Conservation (phyloP, 2,888 invertebrate species). For the Nasonovia ribisnigri region DNA sequence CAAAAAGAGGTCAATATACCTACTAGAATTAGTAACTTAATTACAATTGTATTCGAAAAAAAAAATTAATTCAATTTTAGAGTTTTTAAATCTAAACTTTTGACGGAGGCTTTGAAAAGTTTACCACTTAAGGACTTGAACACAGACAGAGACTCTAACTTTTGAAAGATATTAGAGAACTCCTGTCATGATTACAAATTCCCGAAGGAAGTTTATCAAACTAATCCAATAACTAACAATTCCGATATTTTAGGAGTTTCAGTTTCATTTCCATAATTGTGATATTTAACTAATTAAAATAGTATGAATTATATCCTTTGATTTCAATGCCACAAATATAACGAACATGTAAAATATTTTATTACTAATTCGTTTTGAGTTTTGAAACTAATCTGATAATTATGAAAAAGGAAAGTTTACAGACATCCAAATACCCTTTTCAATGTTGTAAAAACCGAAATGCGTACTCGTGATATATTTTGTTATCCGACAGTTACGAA, state of each 20-base stretch:
- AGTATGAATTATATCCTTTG: constrained; percentile 54
- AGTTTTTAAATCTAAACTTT: constrained; percentile 53
- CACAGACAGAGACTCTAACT: constrained; percentile 53
- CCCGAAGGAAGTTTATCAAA: constrained; percentile 60
- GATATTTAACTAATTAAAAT: constrained; percentile 52
- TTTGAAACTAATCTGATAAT: constrained; percentile 27
- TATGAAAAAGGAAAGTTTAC: constrained; percentile 33
- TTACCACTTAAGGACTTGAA: constrained; percentile 57
- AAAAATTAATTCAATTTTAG: constrained; percentile 45
- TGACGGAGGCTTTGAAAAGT: constrained; percentile 51
- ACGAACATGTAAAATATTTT: constrained; percentile 38
- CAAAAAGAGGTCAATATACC: constrained; percentile 6
- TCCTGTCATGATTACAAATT: constrained; percentile 57
- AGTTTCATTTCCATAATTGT: constrained; percentile 61
- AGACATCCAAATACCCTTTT: background rate
- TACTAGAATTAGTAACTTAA: constrained; percentile 14
- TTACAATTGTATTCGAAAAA: constrained; percentile 29
- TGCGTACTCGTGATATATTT: background rate
- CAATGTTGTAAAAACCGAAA: background rate
- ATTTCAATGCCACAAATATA: constrained; percentile 39
- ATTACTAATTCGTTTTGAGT: constrained; percentile 40
- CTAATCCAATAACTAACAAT: constrained; percentile 59
- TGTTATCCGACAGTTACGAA: background rate
- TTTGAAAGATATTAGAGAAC: constrained; percentile 62
- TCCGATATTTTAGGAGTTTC: constrained; percentile 59